A percentile compares a stretch with the other conserved stretches of the same genome.
Evolutionary conservation across 2,113 vertebrate genomes (phyloP).

Genomic region (Natator depressus): DNA sequence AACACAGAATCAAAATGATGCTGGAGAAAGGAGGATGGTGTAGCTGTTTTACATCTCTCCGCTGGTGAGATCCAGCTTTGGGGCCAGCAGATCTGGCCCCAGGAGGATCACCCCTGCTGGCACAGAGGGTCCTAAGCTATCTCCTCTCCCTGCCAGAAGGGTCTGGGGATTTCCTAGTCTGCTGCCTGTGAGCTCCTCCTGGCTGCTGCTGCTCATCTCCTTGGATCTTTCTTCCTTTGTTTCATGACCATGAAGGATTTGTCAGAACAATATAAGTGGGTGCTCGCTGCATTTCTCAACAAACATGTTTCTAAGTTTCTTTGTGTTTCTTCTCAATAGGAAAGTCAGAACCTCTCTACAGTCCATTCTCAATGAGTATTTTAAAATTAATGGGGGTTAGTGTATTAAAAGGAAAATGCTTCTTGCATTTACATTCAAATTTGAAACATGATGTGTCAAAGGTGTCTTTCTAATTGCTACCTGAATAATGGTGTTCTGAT

Average conservation of each 20-base stretch:
- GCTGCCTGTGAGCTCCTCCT: not conserved
- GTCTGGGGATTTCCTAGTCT: not conserved
- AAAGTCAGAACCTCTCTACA: not conserved
- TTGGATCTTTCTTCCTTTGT: not conserved
- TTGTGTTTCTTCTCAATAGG: not conserved
- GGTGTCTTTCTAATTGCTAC: conserved; percentile 1
- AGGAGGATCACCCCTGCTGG: not conserved
- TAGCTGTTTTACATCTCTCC: not conserved
- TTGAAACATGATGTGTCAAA: conserved; percentile 14
- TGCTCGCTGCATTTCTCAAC: fast-evolving
- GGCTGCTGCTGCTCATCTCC: not conserved
- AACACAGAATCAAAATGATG: not conserved
- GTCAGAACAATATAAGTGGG: not conserved
- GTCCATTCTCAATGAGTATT: not conserved
- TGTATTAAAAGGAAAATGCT: not conserved
- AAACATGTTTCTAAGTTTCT: fast-evolving
- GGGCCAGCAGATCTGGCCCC: not conserved
- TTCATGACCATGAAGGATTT: not conserved
- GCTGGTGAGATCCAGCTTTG: not conserved
- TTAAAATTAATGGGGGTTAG: not conserved
- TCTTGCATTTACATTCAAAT: conserved; percentile 66
- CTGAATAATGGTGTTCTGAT: not conserved
- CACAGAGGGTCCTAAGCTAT: not conserved
- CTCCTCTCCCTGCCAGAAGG: not conserved
- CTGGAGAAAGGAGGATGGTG: not conserved